A percentile compares a stretch with the other conserved stretches of the same genome.
These are phyloP conservation scores for Papilio helenus DNA, from an alignment of 1,140 invertebrate species.

Conservation along the genomic window DNA sequence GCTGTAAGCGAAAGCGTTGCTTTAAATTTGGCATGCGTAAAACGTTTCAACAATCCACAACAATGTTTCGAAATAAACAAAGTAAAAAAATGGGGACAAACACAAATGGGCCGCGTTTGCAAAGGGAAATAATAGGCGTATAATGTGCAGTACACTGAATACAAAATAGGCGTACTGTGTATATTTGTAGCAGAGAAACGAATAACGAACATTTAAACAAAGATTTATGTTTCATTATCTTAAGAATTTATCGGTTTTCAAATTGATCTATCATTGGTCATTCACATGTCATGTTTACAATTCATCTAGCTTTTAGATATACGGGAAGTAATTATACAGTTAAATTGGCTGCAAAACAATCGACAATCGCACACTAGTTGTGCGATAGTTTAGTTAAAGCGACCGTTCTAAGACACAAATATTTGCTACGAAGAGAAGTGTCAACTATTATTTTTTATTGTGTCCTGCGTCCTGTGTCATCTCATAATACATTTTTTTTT, in stretches of 20 bases:
- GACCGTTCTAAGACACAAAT: too few relatives aligned
- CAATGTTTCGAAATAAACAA: slow-evolving; percentile 21
- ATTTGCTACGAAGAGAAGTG: too few relatives aligned
- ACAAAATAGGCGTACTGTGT: not conserved
- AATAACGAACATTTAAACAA: not conserved
- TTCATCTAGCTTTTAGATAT: too few relatives aligned
- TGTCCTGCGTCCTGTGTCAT: too few relatives aligned
- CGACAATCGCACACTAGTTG: too few relatives aligned
- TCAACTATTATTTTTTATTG: too few relatives aligned
- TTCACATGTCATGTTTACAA: too few relatives aligned
- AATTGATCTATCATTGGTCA: too few relatives aligned
- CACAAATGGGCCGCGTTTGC: slow-evolving; percentile 5
- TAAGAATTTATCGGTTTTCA: not conserved
- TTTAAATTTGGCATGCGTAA: slow-evolving; percentile 23
- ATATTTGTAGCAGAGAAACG: not conserved
- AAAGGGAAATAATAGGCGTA: slow-evolving; percentile 15
- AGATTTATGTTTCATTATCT: not conserved
- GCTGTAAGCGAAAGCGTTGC: slow-evolving; percentile 15
- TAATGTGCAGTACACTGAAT: not conserved
- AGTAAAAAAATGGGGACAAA: not conserved
- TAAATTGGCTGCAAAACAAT: too few relatives aligned
- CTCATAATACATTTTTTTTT: too few relatives aligned
- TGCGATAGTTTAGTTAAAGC: too few relatives aligned
- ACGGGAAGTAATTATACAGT: too few relatives aligned
- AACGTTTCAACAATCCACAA: slow-evolving; percentile 22